Conservation (phyloP, 2,888 invertebrate genomes). For the Drosophila rubida region DNA sequence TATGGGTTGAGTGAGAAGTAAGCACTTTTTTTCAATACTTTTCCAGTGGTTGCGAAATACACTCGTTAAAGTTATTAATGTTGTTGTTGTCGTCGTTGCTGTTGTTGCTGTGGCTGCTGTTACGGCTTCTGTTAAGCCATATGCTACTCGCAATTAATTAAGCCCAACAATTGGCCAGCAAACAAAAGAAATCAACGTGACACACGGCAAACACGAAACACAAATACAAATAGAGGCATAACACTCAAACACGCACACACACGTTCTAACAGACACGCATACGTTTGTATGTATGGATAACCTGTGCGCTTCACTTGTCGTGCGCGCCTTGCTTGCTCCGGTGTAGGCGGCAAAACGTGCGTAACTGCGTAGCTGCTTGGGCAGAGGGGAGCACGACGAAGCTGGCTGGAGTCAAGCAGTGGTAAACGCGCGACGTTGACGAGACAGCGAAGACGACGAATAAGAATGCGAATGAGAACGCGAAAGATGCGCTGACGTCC, state of each 20-base stretch:
- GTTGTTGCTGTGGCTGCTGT: conserved; percentile 22
- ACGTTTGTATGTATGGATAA: conserved; percentile 31
- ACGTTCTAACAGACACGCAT: conserved; percentile 10
- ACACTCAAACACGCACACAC: conserved; percentile 39
- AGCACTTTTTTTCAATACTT: conserved; percentile 55
- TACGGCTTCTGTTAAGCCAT: conserved; percentile 46
- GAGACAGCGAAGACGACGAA: conserved; percentile 37
- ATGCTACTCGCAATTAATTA: conserved; percentile 73
- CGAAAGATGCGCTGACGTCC: conserved; percentile 50
- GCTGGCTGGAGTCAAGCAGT: conserved; percentile 34
- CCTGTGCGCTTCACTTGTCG: conserved; percentile 75
- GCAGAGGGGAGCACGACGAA: conserved; percentile 2
- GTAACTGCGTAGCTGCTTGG: background rate
- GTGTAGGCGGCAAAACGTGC: conserved; percentile 43
- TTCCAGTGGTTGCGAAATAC: conserved; percentile 61
- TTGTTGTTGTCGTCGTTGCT: conserved; percentile 30
- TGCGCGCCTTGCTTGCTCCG: conserved; percentile 48
- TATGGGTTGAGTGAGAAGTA: conserved; percentile 39
- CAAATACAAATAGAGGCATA: conserved; percentile 50
- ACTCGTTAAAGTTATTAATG: conserved; percentile 40
- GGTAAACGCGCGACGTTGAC: conserved; percentile 39
- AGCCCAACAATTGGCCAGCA: conserved; percentile 69
- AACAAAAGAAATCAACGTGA: conserved; percentile 69
- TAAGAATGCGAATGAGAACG: conserved; percentile 15
- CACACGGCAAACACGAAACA: conserved; percentile 58